Evolutionary conservation across 2,113 vertebrate species (phyloP).

Genomic region (Campylomormyrus numenius): DNA sequence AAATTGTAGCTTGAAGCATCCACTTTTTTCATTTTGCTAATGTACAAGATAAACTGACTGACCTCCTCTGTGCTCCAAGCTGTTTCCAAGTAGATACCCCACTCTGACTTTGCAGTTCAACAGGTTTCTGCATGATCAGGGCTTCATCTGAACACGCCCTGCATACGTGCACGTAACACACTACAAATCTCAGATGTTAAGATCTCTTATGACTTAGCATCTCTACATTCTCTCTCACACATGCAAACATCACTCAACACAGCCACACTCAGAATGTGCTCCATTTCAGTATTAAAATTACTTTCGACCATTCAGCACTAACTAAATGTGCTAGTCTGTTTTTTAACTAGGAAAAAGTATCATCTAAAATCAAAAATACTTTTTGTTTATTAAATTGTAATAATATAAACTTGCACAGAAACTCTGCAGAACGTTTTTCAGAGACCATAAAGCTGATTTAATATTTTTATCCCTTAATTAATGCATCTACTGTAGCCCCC

Average conservation of each 20-base stretch:
- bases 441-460: slow-evolving; percentile 27
- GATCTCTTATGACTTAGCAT: not conserved
- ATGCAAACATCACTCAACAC: not conserved
- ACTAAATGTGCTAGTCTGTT: not conserved
- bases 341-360: not conserved
- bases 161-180: not conserved
- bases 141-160: not conserved
- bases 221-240: not conserved
- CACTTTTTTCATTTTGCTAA: slow-evolving; percentile 35
- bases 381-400: not conserved
- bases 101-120: slow-evolving; percentile 18
- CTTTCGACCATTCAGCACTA: not conserved
- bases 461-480: slow-evolving; percentile 24
- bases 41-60: slow-evolving; percentile 40
- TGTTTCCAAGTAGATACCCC: slow-evolving; percentile 34
- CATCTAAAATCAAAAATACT: not conserved
- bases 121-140: not conserved
- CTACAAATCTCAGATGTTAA: not conserved
- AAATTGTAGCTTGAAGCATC: slow-evolving; percentile 58
- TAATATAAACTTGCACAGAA: not conserved
- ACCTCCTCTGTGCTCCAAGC: slow-evolving; percentile 46
- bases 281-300: not conserved
- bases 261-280: not conserved
- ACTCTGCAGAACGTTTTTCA: not conserved
- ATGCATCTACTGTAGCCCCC: not conserved